Conservation (phyloP, 64 coral and sea anemone species). For the Montipora cactus region DNA sequence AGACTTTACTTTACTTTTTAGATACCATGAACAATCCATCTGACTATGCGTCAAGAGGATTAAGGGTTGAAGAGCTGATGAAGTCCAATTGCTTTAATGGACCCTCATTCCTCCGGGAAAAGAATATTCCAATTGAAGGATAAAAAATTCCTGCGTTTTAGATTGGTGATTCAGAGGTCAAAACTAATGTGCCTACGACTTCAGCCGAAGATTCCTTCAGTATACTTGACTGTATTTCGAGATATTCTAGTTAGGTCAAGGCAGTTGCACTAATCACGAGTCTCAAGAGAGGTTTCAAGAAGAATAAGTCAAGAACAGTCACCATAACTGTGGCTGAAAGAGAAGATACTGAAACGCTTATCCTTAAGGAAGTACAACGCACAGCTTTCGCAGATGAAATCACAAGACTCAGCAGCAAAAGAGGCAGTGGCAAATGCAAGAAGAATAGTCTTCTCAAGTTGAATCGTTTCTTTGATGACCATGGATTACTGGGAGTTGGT, state of each 20-base stretch:
- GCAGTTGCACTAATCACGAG: background rate
- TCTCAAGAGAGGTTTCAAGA: background rate
- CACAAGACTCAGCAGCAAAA: constrained; percentile 4
- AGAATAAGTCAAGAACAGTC: background rate
- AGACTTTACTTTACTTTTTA: no score
- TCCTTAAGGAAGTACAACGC: background rate
- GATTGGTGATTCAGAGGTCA: constrained; percentile 10
- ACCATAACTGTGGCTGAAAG: background rate
- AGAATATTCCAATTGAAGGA: background rate
- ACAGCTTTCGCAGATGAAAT: constrained; percentile 34
- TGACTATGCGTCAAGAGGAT: constrained; percentile 19
- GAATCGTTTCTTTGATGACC: constrained; percentile 41
- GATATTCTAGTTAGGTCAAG: background rate
- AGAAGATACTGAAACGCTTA: constrained; percentile 6
- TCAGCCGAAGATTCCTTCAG: background rate
- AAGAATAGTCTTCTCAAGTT: constrained; percentile 2
- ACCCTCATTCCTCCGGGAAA: background rate
- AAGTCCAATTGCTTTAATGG: constrained; percentile 37
- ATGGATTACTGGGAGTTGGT: constrained; percentile 48
- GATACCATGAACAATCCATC: constrained; percentile 4
- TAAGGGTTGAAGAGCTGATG: constrained; percentile 26
- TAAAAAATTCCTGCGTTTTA: background rate
- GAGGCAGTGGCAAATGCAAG: background rate
- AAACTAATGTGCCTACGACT: background rate
- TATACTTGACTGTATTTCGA: background rate